Conservation (phyloP, 1,140 invertebrate genomes). For the Brachionus calyciflorus region DNA sequence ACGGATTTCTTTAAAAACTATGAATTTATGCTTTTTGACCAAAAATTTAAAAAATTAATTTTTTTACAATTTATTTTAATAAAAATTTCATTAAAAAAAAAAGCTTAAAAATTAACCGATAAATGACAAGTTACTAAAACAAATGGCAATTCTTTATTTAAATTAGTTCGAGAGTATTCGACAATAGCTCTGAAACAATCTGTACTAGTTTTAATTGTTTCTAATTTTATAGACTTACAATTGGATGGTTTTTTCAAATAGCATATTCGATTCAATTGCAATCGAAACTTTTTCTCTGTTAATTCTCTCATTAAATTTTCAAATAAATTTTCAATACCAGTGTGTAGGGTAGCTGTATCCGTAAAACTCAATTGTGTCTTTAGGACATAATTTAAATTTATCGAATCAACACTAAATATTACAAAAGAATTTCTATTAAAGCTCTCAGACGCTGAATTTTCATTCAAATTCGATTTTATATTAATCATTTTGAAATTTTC, state of each 20-base stretch:
- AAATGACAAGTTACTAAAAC: constrained; percentile 21
- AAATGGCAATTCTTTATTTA: constrained; percentile 7
- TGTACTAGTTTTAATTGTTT: constrained; percentile 11
- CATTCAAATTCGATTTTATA: background rate
- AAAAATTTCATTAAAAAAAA: background rate
- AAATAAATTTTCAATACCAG: background rate
- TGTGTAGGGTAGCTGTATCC: background rate
- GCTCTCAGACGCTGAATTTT: background rate
- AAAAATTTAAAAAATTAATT: too few species aligned
- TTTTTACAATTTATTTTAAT: too few species aligned
- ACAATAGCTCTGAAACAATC: constrained; percentile 32
- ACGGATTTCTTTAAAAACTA: too few species aligned
- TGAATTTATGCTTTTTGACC: too few species aligned
- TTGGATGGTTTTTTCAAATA: background rate
- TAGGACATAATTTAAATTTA: background rate
- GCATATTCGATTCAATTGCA: background rate
- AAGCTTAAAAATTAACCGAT: background rate
- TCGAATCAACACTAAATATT: background rate
- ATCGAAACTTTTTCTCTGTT: background rate
- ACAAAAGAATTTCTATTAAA: background rate
- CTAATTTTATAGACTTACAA: constrained; percentile 31
- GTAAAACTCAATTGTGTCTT: background rate
- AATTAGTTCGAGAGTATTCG: background rate
- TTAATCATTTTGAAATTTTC: background rate
- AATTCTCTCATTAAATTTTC: background rate